Base-by-base conservation (phyloP, 2,113 vertebrate genomes). In the Ctenodactylus gundi region DNA sequence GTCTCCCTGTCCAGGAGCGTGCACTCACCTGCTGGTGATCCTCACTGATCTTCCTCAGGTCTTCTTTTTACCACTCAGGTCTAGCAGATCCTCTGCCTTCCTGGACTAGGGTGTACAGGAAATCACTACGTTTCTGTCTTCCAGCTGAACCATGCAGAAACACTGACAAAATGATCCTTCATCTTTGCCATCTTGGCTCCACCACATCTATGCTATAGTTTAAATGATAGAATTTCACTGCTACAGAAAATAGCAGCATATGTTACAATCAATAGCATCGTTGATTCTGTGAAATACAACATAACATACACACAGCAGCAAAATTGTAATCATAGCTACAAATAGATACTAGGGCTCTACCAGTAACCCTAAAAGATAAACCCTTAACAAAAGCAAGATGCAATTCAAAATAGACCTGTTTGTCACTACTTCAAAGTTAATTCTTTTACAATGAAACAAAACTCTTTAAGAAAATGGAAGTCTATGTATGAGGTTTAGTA, bases 171-270 rank as follows among this genome's bases (percentile, higher is more conserved):
- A n/a, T n/a, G n/a, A n/a, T n/a, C n/a, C n/a, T n/a, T n/a, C n/a
- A n/a, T n/a, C n/a, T n/a, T n/a, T n/a, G n/a, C n/a, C n/a, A n/a
- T n/a, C n/a, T n/a, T n/a, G n/a, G n/a, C n/a, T n/a, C n/a, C n/a
- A n/a, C n/a, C n/a, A n/a, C n/a, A n/a, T n/a, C 85, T 88, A 46
- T 94, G n/a, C 41, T 64, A 91, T 93, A 82, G n/a, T 94, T 94
- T 89, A 94, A 94, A 84, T 84, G 31, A 31, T 41, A 87, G 14
- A 21, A 75, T 96, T 93, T 96, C 78, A 88, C 9, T 58, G 39
- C 78, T 68, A 82, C 34, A 86, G 39, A 91, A 88, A 93, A 88
- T 86, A 93, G 86, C 93, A 39, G 20, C 39, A 53, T 68, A 77
- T 75, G 44, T 78, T 91, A 83, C 23, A 51, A 73, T 82, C n/a